Conservation (phyloP, 2,113 vertebrate species). For the Aplodontia rufa region DNA sequence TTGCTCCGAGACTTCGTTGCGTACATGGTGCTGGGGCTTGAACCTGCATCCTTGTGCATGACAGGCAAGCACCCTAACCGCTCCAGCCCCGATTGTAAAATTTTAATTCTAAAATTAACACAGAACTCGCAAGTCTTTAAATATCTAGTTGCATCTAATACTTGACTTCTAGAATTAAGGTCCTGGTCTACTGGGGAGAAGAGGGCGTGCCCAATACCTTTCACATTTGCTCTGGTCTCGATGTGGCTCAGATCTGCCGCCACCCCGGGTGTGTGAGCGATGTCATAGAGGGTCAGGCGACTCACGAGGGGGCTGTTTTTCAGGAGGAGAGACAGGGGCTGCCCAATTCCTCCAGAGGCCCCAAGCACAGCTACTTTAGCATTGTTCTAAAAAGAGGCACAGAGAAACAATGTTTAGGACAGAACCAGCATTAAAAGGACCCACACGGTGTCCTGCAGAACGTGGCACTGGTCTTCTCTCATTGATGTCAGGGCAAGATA, state of each 20-base stretch:
- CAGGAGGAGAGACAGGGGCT: conserved; percentile 95
- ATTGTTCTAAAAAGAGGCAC: conserved; percentile 83
- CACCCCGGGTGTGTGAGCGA: conserved; percentile 95
- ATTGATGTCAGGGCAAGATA: not conserved
- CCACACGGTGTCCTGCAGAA: not conserved
- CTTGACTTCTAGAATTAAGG: not conserved
- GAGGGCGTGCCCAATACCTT: conserved; percentile 81
- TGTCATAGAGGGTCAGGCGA: conserved; percentile 93
- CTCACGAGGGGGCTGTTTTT: conserved; percentile 98
- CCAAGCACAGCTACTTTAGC: conserved; percentile 96
- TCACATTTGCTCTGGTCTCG: conserved; percentile 93
- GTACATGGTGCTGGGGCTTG: too few species aligned
- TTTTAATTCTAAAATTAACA: not conserved
- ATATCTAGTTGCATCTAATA: not conserved
- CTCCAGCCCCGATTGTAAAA: too few species aligned
- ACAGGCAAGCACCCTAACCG: too few species aligned
- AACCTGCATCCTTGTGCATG: too few species aligned
- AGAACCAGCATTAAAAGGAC: not conserved
- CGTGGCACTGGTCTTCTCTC: fast-evolving
- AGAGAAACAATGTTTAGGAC: not conserved
- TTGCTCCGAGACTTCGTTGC: too few species aligned
- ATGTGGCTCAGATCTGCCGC: conserved; percentile 98
- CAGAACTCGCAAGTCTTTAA: not conserved
- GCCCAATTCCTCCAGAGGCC: conserved; percentile 96
- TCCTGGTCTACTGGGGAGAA: not conserved